phyloP scores from a whole-genome alignment of 2,888 invertebrate species.

The Actias luna region DNA sequence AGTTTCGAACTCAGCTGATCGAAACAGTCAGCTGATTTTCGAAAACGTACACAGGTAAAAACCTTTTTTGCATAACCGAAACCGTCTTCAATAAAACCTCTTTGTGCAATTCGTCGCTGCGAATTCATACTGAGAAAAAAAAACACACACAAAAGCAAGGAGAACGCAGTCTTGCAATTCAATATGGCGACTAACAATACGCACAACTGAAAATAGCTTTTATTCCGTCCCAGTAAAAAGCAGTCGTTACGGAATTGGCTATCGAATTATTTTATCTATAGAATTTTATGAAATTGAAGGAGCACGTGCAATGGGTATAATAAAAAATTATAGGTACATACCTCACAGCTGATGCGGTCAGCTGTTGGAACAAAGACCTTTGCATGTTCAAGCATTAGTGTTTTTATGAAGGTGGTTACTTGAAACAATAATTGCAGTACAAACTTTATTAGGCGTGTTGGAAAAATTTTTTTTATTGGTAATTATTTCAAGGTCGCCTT shows the following conservation, averaged over 20 bases:
- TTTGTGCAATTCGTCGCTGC: slow-evolving; percentile 16
- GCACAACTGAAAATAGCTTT: background rate
- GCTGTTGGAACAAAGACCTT: slow-evolving; percentile 41
- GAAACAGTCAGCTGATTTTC: slow-evolving; percentile 30
- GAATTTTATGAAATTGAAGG: background rate
- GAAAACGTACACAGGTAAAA: slow-evolving; percentile 32
- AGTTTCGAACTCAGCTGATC: no score
- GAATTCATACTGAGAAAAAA: background rate
- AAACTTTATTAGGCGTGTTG: no score
- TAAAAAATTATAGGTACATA: background rate
- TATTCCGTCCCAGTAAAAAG: background rate
- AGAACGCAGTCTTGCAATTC: slow-evolving; percentile 2
- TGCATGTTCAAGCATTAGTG: background rate
- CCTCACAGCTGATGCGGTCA: slow-evolving; percentile 32
- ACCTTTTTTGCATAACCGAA: slow-evolving; percentile 34
- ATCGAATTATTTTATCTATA: background rate
- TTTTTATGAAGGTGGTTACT: background rate
- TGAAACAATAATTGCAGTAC: no score
- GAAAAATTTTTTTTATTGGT: no score
- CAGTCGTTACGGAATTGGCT: background rate
- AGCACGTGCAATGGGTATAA: slow-evolving; percentile 6
- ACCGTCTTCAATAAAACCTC: slow-evolving; percentile 20
- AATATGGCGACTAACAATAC: slow-evolving; percentile 4
- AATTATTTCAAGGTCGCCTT: no score
- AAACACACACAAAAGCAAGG: background rate